phyloP scores from a whole-genome alignment of 2,113 vertebrate species.

The Sinocyclocheilus rhinocerous region DNA sequence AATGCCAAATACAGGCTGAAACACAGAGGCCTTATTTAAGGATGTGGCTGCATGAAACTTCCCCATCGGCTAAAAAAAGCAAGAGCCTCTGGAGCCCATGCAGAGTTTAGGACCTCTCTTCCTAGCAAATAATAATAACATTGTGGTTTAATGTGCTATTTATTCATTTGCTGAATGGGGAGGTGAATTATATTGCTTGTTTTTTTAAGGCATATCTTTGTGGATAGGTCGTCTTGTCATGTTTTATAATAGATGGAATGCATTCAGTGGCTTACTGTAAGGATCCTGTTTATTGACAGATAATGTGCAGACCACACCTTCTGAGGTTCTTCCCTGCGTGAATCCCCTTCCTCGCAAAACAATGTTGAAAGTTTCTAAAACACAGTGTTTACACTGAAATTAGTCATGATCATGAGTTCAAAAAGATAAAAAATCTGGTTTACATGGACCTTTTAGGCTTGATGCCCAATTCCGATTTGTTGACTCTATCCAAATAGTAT shows the following conservation, averaged over 20 bases:
- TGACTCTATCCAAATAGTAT: not conserved
- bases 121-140: not conserved
- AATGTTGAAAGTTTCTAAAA: conserved; percentile 88
- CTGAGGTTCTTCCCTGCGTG: conserved; percentile 71
- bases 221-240: not conserved
- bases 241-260: not conserved
- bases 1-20: conserved; percentile 28
- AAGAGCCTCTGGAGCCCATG: not conserved
- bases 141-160: not conserved
- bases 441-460: too few species aligned
- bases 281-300: conserved; percentile 76
- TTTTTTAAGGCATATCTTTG: not conserved
- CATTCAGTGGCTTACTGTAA: conserved; percentile 74
- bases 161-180: not conserved
- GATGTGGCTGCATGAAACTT: not conserved
- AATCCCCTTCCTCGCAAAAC: conserved; percentile 86
- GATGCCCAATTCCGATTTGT: not conserved
- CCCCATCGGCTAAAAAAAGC: not conserved
- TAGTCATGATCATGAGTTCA: not conserved
- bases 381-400: not conserved
- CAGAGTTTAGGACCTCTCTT: conserved; percentile 28
- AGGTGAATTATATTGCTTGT: conserved; percentile 17
- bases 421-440: not conserved
- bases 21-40: conserved; percentile 57
- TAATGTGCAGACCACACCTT: conserved; percentile 79